Evolutionary conservation across 92 coral and sea anemone genomes (phyloP), one percentile per base, ranked within the genome.

Genomic region (Chrysogorgia sp.): DNA sequence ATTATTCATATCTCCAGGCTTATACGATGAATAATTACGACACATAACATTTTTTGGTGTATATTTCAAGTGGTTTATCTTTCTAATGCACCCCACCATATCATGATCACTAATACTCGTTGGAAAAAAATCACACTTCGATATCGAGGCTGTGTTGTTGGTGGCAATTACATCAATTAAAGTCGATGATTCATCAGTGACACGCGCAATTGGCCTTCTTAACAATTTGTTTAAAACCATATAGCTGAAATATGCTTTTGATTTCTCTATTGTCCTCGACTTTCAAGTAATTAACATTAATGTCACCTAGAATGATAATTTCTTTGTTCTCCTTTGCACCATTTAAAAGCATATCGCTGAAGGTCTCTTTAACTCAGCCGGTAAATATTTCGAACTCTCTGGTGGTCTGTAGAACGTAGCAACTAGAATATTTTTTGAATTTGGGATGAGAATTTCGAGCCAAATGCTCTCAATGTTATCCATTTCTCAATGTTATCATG

Each of bases 351-450:
- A 35, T 35, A 13, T 64, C 71, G 17, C 20, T 29, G 34, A 34
- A 33, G 15, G 28, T 64, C 20, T 64, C 28, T 21, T 64, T 64
- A 64, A 64, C 5, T 64, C 13, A 17, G 25, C 50, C 7, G 49
- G 26, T 34, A 34, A n/a, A 20, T 64, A 64, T 9, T 1, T 19
- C 49, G 71, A 28, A 1, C 48, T 26, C 48, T 20, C 71, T 2
- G 71, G 71, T 0, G 71, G 71, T 26, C 48, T 64, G 20, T 64
- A 33, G 28, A 17, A 64, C 4, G 28, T 35, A 5, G 71, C 71
- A 33, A 64, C 10, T 0, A 64, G 71, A 68, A 68, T 41, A 40
- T 34, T 68, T 68, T 68, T 68, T 43, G 75, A 45, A 41, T 68
- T 68, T 47, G 48, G 25, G 32, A 68, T 55, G 45, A 68, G 1